These are phyloP conservation scores for Stictonetta naevosa DNA, from an alignment of 2,113 vertebrate genomes.

Conservation along the genomic window DNA sequence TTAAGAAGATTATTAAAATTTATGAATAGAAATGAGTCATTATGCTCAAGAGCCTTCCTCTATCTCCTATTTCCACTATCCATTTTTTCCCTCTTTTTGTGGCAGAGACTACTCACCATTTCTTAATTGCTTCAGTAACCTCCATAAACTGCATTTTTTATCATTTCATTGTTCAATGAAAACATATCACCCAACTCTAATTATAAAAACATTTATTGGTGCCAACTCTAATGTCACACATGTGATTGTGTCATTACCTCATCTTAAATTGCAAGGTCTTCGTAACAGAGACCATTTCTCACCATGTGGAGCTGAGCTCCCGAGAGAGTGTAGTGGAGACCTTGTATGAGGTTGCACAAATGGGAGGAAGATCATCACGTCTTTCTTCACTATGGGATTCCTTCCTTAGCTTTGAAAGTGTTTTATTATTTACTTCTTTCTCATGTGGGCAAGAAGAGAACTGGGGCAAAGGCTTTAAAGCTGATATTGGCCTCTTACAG, in stretches of 20 bases:
- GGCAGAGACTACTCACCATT: neutral
- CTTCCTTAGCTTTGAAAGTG: neutral
- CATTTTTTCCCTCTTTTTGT: neutral
- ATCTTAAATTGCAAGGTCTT: neutral
- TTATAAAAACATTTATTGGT: neutral
- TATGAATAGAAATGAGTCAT: neutral
- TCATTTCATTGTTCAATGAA: neutral
- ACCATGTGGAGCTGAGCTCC: neutral
- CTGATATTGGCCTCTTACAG: neutral
- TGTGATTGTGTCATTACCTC: neutral
- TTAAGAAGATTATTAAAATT: neutral
- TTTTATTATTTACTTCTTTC: neutral
- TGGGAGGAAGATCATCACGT: neutral
- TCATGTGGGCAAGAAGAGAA: neutral
- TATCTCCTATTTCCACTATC: neutral
- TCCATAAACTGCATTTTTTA: neutral
- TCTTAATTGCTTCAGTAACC: conserved; percentile 12
- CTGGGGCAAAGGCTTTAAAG: neutral
- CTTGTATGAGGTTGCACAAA: neutral
- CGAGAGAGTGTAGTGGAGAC: neutral
- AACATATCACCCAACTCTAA: neutral
- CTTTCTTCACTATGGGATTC: neutral
- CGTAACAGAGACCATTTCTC: neutral
- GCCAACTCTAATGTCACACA: neutral
- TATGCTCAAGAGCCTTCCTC: neutral